Evolutionary conservation across 2,888 invertebrate species (phyloP).

Genomic region (Lasioglossum lativentre): DNA sequence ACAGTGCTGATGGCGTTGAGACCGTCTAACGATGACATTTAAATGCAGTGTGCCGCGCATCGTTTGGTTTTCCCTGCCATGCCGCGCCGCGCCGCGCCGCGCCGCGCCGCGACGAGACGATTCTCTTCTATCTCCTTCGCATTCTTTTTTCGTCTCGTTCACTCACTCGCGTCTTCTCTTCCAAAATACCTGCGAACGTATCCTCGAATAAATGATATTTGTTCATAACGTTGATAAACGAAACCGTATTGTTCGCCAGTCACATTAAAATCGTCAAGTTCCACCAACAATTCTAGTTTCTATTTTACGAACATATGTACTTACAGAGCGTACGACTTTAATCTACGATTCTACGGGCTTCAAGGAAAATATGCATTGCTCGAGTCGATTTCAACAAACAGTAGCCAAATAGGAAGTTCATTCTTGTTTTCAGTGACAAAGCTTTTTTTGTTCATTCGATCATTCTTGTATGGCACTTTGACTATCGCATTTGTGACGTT

Average conservation of each 20-base stretch:
- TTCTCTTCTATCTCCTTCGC: conserved; percentile 36
- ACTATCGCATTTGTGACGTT: no score
- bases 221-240: no score
- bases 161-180: conserved; percentile 19
- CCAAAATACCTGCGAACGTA: conserved; percentile 37
- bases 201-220: conserved; percentile 19
- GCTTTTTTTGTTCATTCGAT: no score
- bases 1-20: conserved; percentile 77
- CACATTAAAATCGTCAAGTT: not conserved
- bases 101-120: no score
- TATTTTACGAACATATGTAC: no score
- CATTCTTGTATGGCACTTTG: no score
- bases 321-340: not conserved
- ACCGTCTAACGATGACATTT: conserved; percentile 84
- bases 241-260: not conserved
- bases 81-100: conserved; percentile 28
- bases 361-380: no score
- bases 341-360: no score
- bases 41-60: conserved; percentile 84
- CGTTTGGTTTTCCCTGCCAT: conserved; percentile 80
- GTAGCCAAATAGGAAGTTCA: no score
- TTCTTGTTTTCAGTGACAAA: no score
- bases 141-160: conserved; percentile 29
- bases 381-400: no score
- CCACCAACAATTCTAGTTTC: not conserved